Conservation (phyloP, 2,888 invertebrate species). For the Megastigmus dorsalis region DNA sequence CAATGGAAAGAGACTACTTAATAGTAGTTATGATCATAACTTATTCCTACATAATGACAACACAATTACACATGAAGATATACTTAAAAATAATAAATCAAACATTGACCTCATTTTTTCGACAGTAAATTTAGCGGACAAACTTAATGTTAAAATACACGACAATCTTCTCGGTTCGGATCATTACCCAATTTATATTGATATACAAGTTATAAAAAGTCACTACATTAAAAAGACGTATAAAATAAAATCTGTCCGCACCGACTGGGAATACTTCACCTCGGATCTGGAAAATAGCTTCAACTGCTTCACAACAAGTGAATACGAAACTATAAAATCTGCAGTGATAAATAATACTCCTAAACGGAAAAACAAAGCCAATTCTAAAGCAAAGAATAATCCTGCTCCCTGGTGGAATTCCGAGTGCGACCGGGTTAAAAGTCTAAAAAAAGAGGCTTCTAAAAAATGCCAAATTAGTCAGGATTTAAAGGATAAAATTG, state of each 20-base stretch:
- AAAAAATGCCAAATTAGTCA: slow-evolving; percentile 44
- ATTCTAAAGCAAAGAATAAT: slow-evolving; percentile 33
- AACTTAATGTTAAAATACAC: neutral
- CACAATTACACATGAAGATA: neutral
- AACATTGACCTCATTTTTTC: neutral
- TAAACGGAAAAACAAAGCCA: slow-evolving; percentile 10
- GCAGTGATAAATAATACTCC: slow-evolving; percentile 35
- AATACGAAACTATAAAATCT: neutral
- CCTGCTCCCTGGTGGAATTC: slow-evolving; percentile 52
- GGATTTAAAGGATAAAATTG: neutral
- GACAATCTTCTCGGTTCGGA: slow-evolving; percentile 1
- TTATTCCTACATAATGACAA: neutral
- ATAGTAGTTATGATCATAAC: neutral
- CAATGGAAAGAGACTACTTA: neutral
- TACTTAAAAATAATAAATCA: neutral
- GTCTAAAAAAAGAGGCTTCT: slow-evolving; percentile 32
- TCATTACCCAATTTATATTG: slow-evolving; percentile 8
- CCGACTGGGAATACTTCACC: neutral
- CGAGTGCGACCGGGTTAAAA: slow-evolving; percentile 38
- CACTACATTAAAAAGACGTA: neutral
- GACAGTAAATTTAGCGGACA: too few species aligned
- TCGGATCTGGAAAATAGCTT: neutral
- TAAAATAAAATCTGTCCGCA: neutral
- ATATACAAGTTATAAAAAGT: neutral
- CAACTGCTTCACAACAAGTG: neutral